Base-by-base conservation (phyloP, 2,113 vertebrate species). In the Callocephalon fimbriatum region DNA sequence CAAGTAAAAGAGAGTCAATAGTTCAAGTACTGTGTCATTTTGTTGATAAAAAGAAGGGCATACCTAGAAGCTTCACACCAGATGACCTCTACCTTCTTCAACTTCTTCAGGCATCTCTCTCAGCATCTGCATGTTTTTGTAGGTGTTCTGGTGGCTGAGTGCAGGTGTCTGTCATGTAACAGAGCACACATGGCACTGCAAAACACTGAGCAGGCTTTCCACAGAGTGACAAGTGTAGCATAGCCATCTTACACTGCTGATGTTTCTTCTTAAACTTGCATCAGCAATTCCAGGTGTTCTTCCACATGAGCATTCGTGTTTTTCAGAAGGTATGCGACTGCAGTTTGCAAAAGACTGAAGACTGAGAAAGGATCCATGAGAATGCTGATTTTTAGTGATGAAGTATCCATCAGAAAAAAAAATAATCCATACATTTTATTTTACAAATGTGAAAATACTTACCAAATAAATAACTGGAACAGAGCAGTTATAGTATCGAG, bases 1-100 rank as follows among this genome's bases (percentile, higher is more conserved):
- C 15, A 84, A 38, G 19, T 32, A 75, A 94, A 85, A 35, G 26
- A 86, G 82, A 86, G 77, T 10, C 22, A 83, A 12, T 15, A 38
- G n/a, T 73, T 95, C 54, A 73, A 91, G 63, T 26, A 79, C 29
- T 66, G 53, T 4, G 45, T 67, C 62, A 93, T 93, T 95, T 83
- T 91, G 80, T 70, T 83, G 93, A 96, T 82, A 90, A 96, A 96
- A 97, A 88, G 45, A 96, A 96, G 87, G 67, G 91, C 97, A 96
- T 97, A 97, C 97, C 97, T 97, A 96, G 83, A 93, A 94, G 74
- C 63, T 90, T 91, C 92, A 93, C 66, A 97, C 16, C 86, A 94
- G 97, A 40, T 86, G 96, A 91, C n/a, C 31, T 96, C 59, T 88
- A 90, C 40, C 32, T 95, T 95, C 95, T 96, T 96, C 96, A 93